These are phyloP conservation scores for Xestoiulus laeticollis DNA, from an alignment of 2,888 invertebrate species.

Conservation along the genomic window DNA sequence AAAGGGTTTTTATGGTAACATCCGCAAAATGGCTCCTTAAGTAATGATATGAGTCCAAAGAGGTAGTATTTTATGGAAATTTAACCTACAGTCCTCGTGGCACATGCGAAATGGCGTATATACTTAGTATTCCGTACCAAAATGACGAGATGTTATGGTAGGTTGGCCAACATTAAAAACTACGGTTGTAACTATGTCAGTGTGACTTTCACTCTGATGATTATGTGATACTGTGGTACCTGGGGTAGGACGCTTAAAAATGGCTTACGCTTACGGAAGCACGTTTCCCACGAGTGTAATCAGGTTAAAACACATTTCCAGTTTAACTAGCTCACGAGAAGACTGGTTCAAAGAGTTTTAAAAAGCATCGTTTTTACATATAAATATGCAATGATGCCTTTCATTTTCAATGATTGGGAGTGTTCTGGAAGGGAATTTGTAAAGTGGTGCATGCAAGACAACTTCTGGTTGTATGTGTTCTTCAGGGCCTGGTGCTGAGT, in stretches of 20 bases:
- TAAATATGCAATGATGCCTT: background rate
- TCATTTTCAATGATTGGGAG: background rate
- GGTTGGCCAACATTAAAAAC: constrained; percentile 10
- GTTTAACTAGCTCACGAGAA: constrained; percentile 39
- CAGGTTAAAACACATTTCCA: constrained; percentile 16
- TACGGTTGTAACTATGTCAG: constrained; percentile 17
- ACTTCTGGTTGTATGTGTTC: too few relatives aligned
- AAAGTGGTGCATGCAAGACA: background rate
- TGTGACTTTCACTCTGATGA: constrained; percentile 9
- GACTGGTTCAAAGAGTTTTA: constrained; percentile 12
- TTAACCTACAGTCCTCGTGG: constrained; percentile 21
- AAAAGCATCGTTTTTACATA: background rate
- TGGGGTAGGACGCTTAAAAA: background rate
- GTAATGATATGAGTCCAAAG: constrained; percentile 30
- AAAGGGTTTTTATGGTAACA: constrained; percentile 16
- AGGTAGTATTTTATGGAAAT: constrained; percentile 25
- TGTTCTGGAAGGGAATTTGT: background rate
- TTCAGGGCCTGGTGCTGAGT: too few relatives aligned
- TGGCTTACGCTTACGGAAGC: constrained; percentile 19
- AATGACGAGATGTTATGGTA: background rate
- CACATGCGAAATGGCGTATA: background rate
- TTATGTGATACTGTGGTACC: background rate
- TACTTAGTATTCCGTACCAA: constrained; percentile 16
- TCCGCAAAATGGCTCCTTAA: constrained; percentile 31
- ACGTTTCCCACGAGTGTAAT: background rate